Evolutionary conservation across 2,888 invertebrate genomes (phyloP).

Genomic region (Melanostoma scalare): DNA sequence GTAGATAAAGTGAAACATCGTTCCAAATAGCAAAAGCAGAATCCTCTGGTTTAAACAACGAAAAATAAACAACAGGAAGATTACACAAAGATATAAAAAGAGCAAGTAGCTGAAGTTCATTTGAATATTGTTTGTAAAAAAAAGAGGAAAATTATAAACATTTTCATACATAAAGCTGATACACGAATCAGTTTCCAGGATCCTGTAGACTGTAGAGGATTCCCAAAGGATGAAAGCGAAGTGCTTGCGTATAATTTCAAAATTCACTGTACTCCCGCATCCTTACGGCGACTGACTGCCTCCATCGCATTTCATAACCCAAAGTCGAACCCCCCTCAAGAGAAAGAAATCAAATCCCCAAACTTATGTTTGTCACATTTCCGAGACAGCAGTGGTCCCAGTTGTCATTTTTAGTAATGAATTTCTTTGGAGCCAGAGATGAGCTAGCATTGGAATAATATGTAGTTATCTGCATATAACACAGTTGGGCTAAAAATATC

Average conservation of each 20-base stretch:
- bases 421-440: slow-evolving; percentile 37
- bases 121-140: slow-evolving; percentile 53
- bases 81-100: slow-evolving; percentile 26
- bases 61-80: slow-evolving; percentile 37
- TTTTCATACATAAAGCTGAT: slow-evolving; percentile 53
- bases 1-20: slow-evolving; percentile 68
- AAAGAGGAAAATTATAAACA: slow-evolving; percentile 44
- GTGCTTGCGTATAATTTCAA: slow-evolving; percentile 37
- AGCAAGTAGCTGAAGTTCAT: slow-evolving; percentile 64
- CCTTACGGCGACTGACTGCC: neutral
- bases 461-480: no score
- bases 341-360: slow-evolving; percentile 56
- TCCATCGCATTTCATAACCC: slow-evolving; percentile 34
- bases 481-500: no score
- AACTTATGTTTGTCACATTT: slow-evolving; percentile 65
- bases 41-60: slow-evolving; percentile 23
- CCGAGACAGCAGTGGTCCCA: slow-evolving; percentile 52
- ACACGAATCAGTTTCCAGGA: slow-evolving; percentile 54
- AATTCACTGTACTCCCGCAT: slow-evolving; percentile 18
- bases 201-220: slow-evolving; percentile 28
- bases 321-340: slow-evolving; percentile 22
- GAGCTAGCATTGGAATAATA: no score
- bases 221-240: slow-evolving; percentile 60
- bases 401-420: slow-evolving; percentile 62
- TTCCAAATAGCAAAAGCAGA: slow-evolving; percentile 58